Evolutionary conservation across 2,888 invertebrate genomes (phyloP).

Genomic region (Listrodromus nycthemerus): DNA sequence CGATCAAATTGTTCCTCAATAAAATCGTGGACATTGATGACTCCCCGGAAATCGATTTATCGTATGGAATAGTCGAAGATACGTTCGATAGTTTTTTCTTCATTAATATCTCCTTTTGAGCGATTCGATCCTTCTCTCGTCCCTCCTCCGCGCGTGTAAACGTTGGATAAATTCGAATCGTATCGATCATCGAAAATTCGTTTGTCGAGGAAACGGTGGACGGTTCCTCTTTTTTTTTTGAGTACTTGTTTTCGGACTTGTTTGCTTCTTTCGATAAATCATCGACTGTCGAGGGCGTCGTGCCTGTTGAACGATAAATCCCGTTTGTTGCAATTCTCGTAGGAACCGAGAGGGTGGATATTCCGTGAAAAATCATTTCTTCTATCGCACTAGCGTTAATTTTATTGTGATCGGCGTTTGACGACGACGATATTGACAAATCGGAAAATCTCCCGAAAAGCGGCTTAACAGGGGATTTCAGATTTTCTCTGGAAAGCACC

Average conservation of each 20-base stretch:
- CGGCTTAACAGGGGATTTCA: not conserved
- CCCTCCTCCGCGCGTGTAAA: not conserved
- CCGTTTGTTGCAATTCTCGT: not conserved
- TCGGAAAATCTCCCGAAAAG: not conserved
- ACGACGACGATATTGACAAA: not conserved
- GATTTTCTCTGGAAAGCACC: not conserved
- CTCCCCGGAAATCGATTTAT: not conserved
- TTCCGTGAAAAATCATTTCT: not conserved
- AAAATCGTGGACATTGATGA: not conserved
- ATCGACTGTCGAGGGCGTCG: not conserved
- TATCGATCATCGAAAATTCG: not conserved
- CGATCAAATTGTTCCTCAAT: not conserved
- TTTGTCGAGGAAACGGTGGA: not conserved
- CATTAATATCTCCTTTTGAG: not conserved
- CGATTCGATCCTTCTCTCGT: not conserved
- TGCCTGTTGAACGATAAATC: not conserved
- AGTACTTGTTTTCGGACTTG: not conserved
- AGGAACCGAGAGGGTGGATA: not conserved
- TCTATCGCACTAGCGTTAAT: not conserved
- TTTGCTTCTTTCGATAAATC: not conserved
- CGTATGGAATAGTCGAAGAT: slow-evolving; percentile 3
- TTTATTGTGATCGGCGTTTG: not conserved
- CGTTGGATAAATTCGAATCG: not conserved
- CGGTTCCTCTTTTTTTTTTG: not conserved
- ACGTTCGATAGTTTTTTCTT: not conserved